These are phyloP conservation scores for Cranoglanis bouderius DNA, from an alignment of 2,113 vertebrate genomes.

Conservation along the genomic window DNA sequence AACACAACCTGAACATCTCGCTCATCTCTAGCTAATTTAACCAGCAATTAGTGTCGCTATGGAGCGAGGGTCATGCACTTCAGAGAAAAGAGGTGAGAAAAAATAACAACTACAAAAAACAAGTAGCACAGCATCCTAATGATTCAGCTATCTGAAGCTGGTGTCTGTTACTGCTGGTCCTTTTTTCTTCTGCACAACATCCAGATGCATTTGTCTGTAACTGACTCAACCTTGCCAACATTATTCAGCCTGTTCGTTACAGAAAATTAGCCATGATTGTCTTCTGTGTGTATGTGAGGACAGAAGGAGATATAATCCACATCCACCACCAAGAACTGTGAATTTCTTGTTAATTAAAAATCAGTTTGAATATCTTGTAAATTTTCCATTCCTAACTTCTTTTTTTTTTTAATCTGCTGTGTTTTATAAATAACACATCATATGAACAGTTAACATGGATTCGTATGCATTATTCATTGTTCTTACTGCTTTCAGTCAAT, in stretches of 20 bases:
- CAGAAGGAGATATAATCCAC: not conserved
- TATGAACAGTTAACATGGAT: not conserved
- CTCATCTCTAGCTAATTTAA: slow-evolving; percentile 55
- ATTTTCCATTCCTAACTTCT: not conserved
- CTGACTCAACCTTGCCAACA: not conserved
- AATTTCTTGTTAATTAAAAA: not conserved
- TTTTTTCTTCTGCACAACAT: slow-evolving; percentile 50
- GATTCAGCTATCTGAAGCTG: slow-evolving; percentile 57
- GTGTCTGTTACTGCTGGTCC: slow-evolving; percentile 45
- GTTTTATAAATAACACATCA: not conserved
- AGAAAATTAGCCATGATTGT: not conserved
- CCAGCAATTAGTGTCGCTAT: slow-evolving; percentile 68
- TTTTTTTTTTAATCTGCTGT: not conserved
- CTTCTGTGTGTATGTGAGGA: not conserved
- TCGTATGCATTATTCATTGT: not conserved
- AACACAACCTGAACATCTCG: not conserved
- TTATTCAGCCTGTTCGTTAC: not conserved
- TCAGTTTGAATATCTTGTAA: not conserved
- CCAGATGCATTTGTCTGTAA: slow-evolving; percentile 48
- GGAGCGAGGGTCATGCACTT: slow-evolving; percentile 53
- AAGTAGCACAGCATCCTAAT: slow-evolving; percentile 60
- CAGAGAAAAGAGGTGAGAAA: slow-evolving; percentile 24
- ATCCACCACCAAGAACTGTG: no score
- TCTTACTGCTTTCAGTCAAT: not conserved
- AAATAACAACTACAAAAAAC: slow-evolving; percentile 37